These are phyloP conservation scores for Coelopa pilipes DNA, from an alignment of 2,888 invertebrate genomes.

Conservation along the genomic window DNA sequence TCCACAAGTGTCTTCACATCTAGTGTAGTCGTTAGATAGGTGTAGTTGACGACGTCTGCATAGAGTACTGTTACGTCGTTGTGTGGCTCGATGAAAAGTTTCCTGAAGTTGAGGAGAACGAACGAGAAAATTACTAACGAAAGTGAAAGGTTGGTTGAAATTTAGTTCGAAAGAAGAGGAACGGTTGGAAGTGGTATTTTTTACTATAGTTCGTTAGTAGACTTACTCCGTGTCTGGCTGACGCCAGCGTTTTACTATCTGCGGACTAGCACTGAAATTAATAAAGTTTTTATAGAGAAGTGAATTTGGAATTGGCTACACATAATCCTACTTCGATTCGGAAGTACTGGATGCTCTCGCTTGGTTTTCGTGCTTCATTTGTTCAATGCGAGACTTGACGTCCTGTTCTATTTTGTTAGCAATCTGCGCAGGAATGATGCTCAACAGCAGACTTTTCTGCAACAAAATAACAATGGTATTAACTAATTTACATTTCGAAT, in stretches of 20 bases:
- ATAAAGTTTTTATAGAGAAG: neutral
- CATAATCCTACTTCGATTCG: conserved; percentile 37
- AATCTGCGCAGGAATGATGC: conserved; percentile 88
- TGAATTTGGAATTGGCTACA: neutral
- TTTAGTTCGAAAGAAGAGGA: neutral
- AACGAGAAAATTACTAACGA: neutral
- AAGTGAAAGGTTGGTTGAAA: conserved; percentile 78
- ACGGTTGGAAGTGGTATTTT: neutral
- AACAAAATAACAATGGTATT: conserved; percentile 36
- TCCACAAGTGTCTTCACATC: conserved; percentile 85
- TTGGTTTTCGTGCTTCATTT: conserved; percentile 66
- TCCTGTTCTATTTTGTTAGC: conserved; percentile 74
- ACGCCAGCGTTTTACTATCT: conserved; percentile 59
- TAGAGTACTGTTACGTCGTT: conserved; percentile 90
- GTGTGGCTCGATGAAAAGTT: conserved; percentile 87
- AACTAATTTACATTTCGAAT: neutral
- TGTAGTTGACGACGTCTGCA: conserved; percentile 94
- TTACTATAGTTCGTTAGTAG: neutral
- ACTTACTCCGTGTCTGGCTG: conserved; percentile 63
- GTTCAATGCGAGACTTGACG: conserved; percentile 71
- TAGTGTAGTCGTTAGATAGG: conserved; percentile 78
- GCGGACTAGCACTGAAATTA: conserved; percentile 43
- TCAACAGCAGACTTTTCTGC: conserved; percentile 85
- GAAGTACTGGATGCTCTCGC: neutral
- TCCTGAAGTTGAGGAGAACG: conserved; percentile 68